Percentiles rank a stretch among this genome's conserved stretches.
These are phyloP conservation scores for Apogon hyalosoma DNA, from an alignment of 2,797 vertebrate species.

Conservation along the genomic window DNA sequence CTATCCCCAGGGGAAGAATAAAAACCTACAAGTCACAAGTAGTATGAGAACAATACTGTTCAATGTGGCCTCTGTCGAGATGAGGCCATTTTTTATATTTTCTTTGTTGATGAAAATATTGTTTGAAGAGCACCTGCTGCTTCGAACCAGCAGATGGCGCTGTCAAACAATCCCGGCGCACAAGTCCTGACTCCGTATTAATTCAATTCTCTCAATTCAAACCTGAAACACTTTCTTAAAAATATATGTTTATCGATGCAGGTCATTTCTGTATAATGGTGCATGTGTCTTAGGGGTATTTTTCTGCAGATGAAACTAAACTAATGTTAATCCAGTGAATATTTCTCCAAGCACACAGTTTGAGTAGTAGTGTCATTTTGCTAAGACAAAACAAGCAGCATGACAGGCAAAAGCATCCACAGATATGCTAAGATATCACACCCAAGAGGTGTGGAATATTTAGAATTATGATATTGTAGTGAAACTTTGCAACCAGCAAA, in stretches of 20 bases:
- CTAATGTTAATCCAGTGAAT: no score
- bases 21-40: slow-evolving; percentile 6
- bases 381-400: background rate
- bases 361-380: background rate
- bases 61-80: background rate
- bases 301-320: no score
- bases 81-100: background rate
- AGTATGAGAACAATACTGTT: background rate
- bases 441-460: no score
- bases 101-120: slow-evolving; percentile 4
- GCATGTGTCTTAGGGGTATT: background rate
- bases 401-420: no score
- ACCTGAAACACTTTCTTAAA: slow-evolving; percentile 14
- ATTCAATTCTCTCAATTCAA: slow-evolving; percentile 49
- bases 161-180: slow-evolving; percentile 37
- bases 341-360: no score
- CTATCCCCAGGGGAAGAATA: slow-evolving; percentile 1
- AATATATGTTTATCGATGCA: slow-evolving; percentile 5
- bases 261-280: background rate
- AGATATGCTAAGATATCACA: no score
- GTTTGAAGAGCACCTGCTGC: slow-evolving; percentile 14
- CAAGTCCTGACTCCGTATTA: slow-evolving; percentile 16
- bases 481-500: no score
- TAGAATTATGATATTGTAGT: no score
- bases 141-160: slow-evolving; percentile 74